Conservation (phyloP, 2,113 vertebrate genomes). For the Chelonoidis abingdonii region DNA sequence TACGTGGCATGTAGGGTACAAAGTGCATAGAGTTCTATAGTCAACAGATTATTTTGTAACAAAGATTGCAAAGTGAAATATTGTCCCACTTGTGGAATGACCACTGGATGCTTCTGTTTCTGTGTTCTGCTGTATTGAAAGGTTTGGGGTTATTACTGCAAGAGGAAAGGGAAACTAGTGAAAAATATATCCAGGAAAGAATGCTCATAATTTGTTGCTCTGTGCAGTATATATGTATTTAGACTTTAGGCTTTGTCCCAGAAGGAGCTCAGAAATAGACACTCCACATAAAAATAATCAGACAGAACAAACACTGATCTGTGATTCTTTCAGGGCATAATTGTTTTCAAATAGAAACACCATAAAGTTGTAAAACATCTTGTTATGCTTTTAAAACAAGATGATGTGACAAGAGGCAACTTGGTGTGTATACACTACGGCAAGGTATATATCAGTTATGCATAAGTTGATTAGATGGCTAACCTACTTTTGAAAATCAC, state of each 20-base stretch:
- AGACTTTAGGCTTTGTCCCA: neutral
- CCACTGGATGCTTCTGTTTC: neutral
- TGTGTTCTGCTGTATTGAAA: neutral
- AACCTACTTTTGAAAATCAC: neutral
- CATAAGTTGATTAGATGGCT: constrained; percentile 18
- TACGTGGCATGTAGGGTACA: neutral
- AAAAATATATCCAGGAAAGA: neutral
- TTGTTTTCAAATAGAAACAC: constrained; percentile 62
- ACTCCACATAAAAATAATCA: neutral
- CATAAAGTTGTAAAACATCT: constrained; percentile 61
- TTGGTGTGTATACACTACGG: constrained; percentile 50
- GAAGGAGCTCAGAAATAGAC: neutral
- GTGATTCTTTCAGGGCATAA: constrained; percentile 44
- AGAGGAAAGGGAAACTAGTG: neutral
- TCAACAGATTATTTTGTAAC: neutral
- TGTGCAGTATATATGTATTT: neutral
- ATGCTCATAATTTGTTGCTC: neutral
- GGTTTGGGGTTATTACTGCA: neutral
- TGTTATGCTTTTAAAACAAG: constrained; percentile 48
- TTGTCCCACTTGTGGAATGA: neutral
- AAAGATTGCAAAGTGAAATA: neutral
- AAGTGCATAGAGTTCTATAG: neutral
- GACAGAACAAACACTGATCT: neutral
- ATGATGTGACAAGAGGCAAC: constrained; percentile 49
- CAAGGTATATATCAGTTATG: constrained; percentile 23